Conservation (phyloP, 1,140 invertebrate species). For the Piezodorus guildinii region DNA sequence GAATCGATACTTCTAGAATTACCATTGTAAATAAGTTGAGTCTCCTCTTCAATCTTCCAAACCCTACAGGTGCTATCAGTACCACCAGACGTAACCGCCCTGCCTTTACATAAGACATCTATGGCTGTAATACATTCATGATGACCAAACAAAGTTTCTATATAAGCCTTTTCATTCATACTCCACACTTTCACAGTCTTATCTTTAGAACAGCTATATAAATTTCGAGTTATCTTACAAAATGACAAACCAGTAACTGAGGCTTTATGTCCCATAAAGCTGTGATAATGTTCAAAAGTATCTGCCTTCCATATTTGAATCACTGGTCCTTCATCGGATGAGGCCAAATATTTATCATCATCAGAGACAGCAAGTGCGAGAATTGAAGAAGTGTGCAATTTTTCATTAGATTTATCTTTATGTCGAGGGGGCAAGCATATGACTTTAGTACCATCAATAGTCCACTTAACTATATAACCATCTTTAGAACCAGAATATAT, state of each 20-base stretch:
- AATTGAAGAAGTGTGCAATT: slow-evolving; percentile 45
- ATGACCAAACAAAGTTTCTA: slow-evolving; percentile 92
- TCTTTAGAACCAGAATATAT: slow-evolving; percentile 82
- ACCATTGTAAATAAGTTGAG: slow-evolving; percentile 85
- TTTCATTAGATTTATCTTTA: slow-evolving; percentile 27
- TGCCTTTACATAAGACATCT: slow-evolving; percentile 70
- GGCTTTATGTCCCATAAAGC: slow-evolving; percentile 68
- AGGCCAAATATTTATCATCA: slow-evolving; percentile 73
- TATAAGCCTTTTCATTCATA: slow-evolving; percentile 87
- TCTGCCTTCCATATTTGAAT: slow-evolving; percentile 77
- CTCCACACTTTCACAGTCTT: slow-evolving; percentile 86
- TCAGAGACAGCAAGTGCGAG: slow-evolving; percentile 64
- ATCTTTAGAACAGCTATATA: slow-evolving; percentile 66
- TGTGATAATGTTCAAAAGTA: slow-evolving; percentile 63
- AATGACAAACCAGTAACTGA: slow-evolving; percentile 70
- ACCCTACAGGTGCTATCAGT: slow-evolving; percentile 73
- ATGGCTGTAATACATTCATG: slow-evolving; percentile 79
- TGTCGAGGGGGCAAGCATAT: slow-evolving; percentile 31
- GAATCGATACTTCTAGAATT: slow-evolving; percentile 69
- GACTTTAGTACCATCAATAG: slow-evolving; percentile 38
- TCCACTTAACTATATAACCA: slow-evolving; percentile 78
- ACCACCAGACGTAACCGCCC: slow-evolving; percentile 80
- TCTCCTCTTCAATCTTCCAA: slow-evolving; percentile 95
- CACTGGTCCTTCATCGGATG: slow-evolving; percentile 58
- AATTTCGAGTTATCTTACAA: slow-evolving; percentile 71